Evolutionary conservation across 2,113 vertebrate genomes (phyloP).

Genomic region (Rutilus rutilus): DNA sequence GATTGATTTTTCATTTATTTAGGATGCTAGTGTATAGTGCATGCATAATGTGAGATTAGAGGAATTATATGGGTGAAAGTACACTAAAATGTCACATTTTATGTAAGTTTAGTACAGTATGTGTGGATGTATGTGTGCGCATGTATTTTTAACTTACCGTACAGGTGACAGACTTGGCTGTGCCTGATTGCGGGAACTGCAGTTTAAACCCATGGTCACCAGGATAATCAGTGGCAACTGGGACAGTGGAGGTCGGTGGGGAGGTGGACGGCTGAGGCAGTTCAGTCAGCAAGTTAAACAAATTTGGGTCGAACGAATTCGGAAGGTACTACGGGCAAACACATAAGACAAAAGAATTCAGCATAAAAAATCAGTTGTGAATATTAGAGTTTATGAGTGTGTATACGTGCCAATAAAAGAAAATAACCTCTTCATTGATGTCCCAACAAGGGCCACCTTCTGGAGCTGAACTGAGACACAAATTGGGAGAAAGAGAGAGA

Average conservation of each 20-base stretch:
- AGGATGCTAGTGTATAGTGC: not conserved
- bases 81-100: not conserved
- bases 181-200: constrained; percentile 74
- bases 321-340: constrained; percentile 19
- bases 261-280: constrained; percentile 43
- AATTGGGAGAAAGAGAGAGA: not conserved
- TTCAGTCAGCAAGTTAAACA: constrained; percentile 6
- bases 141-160: constrained; percentile 70
- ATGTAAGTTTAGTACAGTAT: not conserved
- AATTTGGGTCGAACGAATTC: not conserved
- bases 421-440: constrained; percentile 23
- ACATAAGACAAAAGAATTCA: constrained; percentile 7
- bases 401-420: not conserved
- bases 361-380: not conserved
- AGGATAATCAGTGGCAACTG: constrained; percentile 70
- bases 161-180: constrained; percentile 79
- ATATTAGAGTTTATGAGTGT: not conserved
- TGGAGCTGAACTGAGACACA: constrained; percentile 1
- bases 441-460: not conserved
- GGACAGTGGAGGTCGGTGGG: constrained; percentile 67
- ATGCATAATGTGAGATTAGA: not conserved
- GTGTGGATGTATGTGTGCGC: not conserved
- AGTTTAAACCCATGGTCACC: constrained; percentile 69
- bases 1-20: not conserved
- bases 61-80: not conserved